Conservation (phyloP, 2,113 vertebrate species). For the Meles meles region DNA sequence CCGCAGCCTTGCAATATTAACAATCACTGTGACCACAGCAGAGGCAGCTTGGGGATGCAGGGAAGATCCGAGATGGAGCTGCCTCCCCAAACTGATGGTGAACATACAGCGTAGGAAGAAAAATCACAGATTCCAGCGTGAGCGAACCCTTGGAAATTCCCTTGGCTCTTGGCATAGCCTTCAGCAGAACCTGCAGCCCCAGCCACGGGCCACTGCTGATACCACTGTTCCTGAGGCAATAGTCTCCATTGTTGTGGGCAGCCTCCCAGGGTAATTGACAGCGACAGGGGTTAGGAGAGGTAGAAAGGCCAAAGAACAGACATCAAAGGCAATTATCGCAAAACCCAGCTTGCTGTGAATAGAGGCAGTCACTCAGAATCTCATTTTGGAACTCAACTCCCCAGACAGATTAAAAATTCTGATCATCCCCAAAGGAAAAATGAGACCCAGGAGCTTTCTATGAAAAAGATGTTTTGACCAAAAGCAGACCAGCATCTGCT, state of each 20-base stretch:
- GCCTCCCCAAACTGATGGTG: background rate
- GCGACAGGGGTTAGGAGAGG: background rate
- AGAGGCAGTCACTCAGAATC: conserved; percentile 44
- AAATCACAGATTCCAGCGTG: background rate
- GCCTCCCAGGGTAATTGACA: conserved; percentile 55
- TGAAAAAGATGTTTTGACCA: conserved; percentile 29
- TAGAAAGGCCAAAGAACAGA: conserved; percentile 40
- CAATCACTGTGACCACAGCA: background rate
- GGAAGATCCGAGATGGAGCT: background rate
- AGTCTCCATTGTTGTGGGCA: conserved; percentile 16
- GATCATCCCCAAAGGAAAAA: conserved; percentile 15
- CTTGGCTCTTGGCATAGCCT: background rate
- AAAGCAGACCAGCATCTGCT: conserved; percentile 9
- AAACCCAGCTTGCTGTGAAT: conserved; percentile 34
- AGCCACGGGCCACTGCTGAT: background rate
- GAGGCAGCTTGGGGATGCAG: background rate
- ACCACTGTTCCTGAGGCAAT: conserved; percentile 41
- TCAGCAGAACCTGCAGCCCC: background rate
- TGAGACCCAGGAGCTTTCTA: conserved; percentile 23
- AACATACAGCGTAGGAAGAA: background rate
- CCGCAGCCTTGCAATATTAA: background rate
- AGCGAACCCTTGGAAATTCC: background rate
- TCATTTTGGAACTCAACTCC: conserved; percentile 33
- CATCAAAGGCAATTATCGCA: conserved; percentile 47
- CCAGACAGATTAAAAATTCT: conserved; percentile 15